Base-by-base conservation (phyloP, 30 jellyfish, hydroid and myxozoan genomes). In the Catostylus mosaicus region DNA sequence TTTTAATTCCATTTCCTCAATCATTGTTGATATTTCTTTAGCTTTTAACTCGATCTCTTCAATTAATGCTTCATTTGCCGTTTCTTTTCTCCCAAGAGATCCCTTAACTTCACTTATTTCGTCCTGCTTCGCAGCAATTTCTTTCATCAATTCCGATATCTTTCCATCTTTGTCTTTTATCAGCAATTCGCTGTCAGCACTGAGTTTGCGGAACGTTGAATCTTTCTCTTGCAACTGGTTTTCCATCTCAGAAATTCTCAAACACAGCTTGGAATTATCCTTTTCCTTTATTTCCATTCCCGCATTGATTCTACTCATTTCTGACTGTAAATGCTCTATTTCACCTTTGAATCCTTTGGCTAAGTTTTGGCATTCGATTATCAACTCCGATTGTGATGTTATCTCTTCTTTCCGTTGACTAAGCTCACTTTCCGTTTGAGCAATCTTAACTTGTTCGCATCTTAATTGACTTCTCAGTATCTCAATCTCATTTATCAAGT, bases 261-360 rank as follows among this genome's bases (percentile, higher is more conserved):
- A 30, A 8, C 63, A 0, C 37, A 68, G 22, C 23, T 11, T 30
- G 4, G 56, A 37, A 35, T 32, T 68, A 1, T 68, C 35, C 36
- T n/a, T 68, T 14, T 68, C 80, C 36, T 68, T 68, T 4, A 68
- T 37, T 35, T 68, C 80, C 29, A 68, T 30, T 8, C 80, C 80
- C 6, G 80, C 80, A 68, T 68, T 68, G n/a, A 68, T 35, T 33
- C 80, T 43, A 19, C 65, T 35, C 3, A 68, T 68, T 64, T 68
- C 64, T 3, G 80, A 68, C 80, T 68, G 80, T 64, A 68, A 23
- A n/a, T 43, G 57, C 32, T 68, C 64, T 23, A 68, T 68, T 36
- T 68, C 80, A 46, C 32, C 23, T 36, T 37, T 68, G 36, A 68
- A 37, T 11, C 80, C 33, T 24, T 43, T 68, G 59, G 63, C 64